These are phyloP conservation scores for Ennomos quercinarius DNA, from an alignment of 2,888 invertebrate genomes.

Conservation along the genomic window DNA sequence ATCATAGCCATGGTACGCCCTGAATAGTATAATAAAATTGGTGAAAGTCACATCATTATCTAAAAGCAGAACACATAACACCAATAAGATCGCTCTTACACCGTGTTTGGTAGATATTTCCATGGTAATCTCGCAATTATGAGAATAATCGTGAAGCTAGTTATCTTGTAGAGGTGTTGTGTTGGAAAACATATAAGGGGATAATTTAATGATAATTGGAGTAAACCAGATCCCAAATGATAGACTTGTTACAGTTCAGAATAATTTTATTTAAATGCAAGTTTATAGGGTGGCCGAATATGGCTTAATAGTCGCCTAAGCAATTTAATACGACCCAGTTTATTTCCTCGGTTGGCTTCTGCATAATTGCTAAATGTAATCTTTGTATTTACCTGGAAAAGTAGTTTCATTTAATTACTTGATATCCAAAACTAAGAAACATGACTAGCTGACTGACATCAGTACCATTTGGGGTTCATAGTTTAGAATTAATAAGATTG, in stretches of 20 bases:
- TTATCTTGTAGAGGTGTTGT: conserved; percentile 52
- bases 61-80: conserved; percentile 13
- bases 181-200: conserved; percentile 48
- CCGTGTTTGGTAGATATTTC: conserved; percentile 41
- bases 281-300: neutral
- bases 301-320: neutral
- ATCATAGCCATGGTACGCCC: conserved; percentile 14
- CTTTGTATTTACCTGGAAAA: no score
- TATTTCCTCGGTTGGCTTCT: no score
- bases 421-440: neutral
- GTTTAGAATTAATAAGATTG: conserved; percentile 24
- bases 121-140: conserved; percentile 37
- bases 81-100: conserved; percentile 22
- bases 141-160: conserved; percentile 39
- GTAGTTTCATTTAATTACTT: no score
- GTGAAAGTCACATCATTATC: conserved; percentile 35
- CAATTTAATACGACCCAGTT: no score
- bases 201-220: conserved; percentile 49
- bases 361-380: no score
- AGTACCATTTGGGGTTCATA: conserved; percentile 16
- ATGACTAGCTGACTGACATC: conserved; percentile 8
- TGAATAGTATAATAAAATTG: conserved; percentile 28
- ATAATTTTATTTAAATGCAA: conserved; percentile 39
- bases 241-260: conserved; percentile 27
- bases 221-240: conserved; percentile 46